phyloP scores from a whole-genome alignment of 2,888 invertebrate species.

The Pristionchus japonicus region DNA sequence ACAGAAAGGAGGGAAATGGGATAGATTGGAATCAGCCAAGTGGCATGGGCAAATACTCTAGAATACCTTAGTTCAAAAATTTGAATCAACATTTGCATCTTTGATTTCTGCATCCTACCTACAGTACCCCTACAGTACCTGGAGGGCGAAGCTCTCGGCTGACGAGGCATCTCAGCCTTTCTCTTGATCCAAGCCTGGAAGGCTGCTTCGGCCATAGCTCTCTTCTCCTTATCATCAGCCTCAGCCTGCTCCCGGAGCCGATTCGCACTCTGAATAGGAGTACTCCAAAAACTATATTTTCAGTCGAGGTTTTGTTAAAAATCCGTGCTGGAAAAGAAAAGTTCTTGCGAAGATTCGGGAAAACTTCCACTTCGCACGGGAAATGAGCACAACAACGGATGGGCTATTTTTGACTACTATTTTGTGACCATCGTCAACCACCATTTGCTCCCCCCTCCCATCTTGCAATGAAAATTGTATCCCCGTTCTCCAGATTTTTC shows the following conservation, averaged over 20 bases:
- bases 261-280: constrained; percentile 57
- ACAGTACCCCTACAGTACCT: constrained; percentile 50
- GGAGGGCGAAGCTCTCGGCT: constrained; percentile 60
- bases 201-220: constrained; percentile 61
- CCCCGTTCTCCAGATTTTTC: neutral
- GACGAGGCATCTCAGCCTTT: constrained; percentile 57
- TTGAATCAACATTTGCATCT: neutral
- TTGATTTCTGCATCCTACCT: neutral
- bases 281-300: neutral
- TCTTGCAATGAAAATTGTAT: neutral
- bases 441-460: no score
- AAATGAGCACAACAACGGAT: neutral
- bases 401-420: neutral
- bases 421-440: neutral
- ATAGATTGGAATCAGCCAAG: neutral
- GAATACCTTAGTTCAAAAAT: neutral
- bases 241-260: constrained; percentile 55
- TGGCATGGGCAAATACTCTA: neutral
- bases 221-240: constrained; percentile 59
- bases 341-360: no score
- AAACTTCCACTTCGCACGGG: constrained; percentile 42
- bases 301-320: neutral
- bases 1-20: neutral
- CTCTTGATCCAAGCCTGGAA: constrained; percentile 64
- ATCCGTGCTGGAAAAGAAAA: no score